These are phyloP conservation scores for Phania funesta DNA, from an alignment of 2,888 invertebrate species.

Conservation along the genomic window DNA sequence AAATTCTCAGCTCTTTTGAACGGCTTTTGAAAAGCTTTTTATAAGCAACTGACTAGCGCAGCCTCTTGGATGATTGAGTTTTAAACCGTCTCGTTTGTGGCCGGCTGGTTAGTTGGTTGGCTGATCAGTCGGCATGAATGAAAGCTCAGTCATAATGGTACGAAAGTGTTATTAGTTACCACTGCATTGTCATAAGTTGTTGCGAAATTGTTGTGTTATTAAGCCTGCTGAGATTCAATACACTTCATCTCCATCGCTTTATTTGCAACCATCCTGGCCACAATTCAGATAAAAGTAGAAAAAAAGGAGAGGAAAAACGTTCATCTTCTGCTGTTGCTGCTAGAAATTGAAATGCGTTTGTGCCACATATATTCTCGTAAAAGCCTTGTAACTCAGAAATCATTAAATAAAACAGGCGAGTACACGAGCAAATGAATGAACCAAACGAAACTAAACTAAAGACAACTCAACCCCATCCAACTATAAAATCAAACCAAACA, in stretches of 20 bases:
- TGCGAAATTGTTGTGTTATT: constrained; percentile 78
- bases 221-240: constrained; percentile 76
- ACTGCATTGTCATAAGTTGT: constrained; percentile 76
- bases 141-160: constrained; percentile 65
- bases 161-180: constrained; percentile 68
- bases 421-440: constrained; percentile 41
- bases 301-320: constrained; percentile 16
- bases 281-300: constrained; percentile 16
- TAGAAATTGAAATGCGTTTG: constrained; percentile 65
- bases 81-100: constrained; percentile 38
- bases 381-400: constrained; percentile 77
- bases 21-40: constrained; percentile 16
- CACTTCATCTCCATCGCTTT: constrained; percentile 49
- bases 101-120: neutral
- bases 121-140: constrained; percentile 65
- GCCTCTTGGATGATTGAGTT: constrained; percentile 57
- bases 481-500: constrained; percentile 36
- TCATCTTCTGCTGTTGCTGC: constrained; percentile 52
- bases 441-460: neutral
- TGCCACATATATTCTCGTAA: constrained; percentile 67
- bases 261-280: constrained; percentile 21
- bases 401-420: constrained; percentile 73
- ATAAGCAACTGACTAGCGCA: constrained; percentile 30
- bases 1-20: constrained; percentile 74
- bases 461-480: constrained; percentile 19